phyloP scores from a whole-genome alignment of 2,113 vertebrate species.

The Rousettus leschenaultii region DNA sequence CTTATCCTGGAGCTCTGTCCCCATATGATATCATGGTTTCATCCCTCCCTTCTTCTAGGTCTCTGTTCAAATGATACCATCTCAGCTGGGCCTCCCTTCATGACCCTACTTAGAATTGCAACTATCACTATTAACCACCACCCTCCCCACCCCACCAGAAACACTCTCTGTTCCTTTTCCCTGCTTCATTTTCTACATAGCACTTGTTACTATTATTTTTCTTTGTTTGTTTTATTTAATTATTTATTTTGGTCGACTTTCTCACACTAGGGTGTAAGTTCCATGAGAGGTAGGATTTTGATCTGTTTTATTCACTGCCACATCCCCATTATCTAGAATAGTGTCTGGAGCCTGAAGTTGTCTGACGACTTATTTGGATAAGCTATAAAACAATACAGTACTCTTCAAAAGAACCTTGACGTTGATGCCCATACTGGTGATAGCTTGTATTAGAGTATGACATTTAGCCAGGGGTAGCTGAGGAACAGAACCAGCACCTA shows the following conservation, averaged over 20 bases:
- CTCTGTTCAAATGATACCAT: not conserved
- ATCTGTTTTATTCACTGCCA: not conserved
- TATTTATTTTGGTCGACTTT: not conserved
- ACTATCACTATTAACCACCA: not conserved
- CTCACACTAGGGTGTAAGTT: not conserved
- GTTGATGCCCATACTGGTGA: not conserved
- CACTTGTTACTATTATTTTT: not conserved
- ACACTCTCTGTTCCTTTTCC: not conserved
- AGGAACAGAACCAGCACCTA: not conserved
- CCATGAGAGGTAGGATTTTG: not conserved
- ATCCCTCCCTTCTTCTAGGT: not conserved
- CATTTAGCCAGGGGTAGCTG: too few species aligned
- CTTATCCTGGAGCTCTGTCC: not conserved
- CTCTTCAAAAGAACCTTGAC: not conserved
- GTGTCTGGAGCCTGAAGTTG: not conserved
- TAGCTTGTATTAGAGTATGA: not conserved
- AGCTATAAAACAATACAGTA: not conserved
- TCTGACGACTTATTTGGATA: not conserved
- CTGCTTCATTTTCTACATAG: not conserved
- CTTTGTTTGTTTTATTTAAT: not conserved
- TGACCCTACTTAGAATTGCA: not conserved
- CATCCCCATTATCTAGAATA: not conserved
- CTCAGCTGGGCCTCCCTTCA: not conserved
- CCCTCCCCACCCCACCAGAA: accelerated
- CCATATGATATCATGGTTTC: accelerated